Percentiles rank a stretch among this genome's conserved stretches.
Conservation (phyloP, 2,888 invertebrate genomes). For the Physocephala rufipes region DNA sequence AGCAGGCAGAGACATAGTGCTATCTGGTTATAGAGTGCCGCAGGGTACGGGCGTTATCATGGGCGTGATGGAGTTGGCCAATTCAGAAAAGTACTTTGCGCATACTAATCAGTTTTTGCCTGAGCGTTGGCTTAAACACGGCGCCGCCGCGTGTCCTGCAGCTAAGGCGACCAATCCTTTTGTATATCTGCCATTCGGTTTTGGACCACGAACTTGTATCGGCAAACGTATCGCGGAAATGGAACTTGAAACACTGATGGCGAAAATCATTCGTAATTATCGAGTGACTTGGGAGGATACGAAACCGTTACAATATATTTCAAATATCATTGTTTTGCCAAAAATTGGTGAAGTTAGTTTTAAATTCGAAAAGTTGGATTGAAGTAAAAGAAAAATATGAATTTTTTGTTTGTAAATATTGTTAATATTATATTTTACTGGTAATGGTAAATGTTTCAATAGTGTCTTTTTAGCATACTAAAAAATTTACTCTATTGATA, state of each 20-base stretch:
- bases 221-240: slow-evolving; percentile 79
- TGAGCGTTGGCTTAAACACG: slow-evolving; percentile 75
- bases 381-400: neutral
- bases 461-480: too few species aligned
- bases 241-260: slow-evolving; percentile 69
- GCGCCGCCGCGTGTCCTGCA: slow-evolving; percentile 48
- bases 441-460: too few species aligned
- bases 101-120: slow-evolving; percentile 73
- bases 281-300: slow-evolving; percentile 53
- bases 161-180: slow-evolving; percentile 55
- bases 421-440: too few species aligned
- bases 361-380: slow-evolving; percentile 53
- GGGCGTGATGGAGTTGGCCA: slow-evolving; percentile 72
- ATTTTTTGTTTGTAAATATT: too few species aligned
- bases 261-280: slow-evolving; percentile 62
- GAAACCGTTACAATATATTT: slow-evolving; percentile 53
- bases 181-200: slow-evolving; percentile 73
- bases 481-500: too few species aligned
- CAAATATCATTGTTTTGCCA: slow-evolving; percentile 59
- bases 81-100: slow-evolving; percentile 73
- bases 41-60: slow-evolving; percentile 77
- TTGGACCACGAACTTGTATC: slow-evolving; percentile 76
- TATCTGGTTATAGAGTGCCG: slow-evolving; percentile 74
- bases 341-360: slow-evolving; percentile 60
- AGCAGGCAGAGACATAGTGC: slow-evolving; percentile 69